Evolutionary conservation across 2,888 invertebrate genomes (phyloP).

Genomic region (Cacoxenus indagator): DNA sequence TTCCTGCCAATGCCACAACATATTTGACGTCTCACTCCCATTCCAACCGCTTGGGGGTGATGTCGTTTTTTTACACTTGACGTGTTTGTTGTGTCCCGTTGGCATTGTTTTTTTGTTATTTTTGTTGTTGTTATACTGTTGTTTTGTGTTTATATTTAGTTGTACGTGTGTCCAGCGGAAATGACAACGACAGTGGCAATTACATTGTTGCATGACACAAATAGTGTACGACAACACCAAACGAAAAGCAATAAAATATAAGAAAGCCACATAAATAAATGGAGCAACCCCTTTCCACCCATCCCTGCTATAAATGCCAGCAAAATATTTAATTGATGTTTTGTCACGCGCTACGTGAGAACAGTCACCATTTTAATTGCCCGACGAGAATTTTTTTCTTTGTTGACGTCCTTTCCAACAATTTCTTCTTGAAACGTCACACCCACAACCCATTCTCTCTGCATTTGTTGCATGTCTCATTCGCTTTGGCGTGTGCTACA

Average conservation of each 20-base stretch:
- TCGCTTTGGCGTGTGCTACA: background rate
- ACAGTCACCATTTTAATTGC: too few species aligned
- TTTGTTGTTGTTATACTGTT: constrained; percentile 3
- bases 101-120: background rate
- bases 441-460: background rate
- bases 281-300: too few species aligned
- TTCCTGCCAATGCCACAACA: background rate
- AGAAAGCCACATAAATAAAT: constrained; percentile 40
- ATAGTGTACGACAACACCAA: constrained; percentile 52
- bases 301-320: too few species aligned
- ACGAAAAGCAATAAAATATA: constrained; percentile 36
- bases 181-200: constrained; percentile 68
- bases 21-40: constrained; percentile 28
- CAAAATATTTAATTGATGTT: constrained; percentile 14
- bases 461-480: background rate
- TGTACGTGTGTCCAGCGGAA: constrained; percentile 63
- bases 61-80: background rate
- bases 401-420: background rate
- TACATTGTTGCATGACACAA: constrained; percentile 70
- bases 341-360: too few species aligned
- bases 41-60: background rate
- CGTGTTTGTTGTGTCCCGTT: constrained; percentile 21
- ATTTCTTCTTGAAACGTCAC: background rate
- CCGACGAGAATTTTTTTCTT: background rate
- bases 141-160: constrained; percentile 25